phyloP scores from a whole-genome alignment of 1,140 invertebrate species.

The Episyrphus balteatus region DNA sequence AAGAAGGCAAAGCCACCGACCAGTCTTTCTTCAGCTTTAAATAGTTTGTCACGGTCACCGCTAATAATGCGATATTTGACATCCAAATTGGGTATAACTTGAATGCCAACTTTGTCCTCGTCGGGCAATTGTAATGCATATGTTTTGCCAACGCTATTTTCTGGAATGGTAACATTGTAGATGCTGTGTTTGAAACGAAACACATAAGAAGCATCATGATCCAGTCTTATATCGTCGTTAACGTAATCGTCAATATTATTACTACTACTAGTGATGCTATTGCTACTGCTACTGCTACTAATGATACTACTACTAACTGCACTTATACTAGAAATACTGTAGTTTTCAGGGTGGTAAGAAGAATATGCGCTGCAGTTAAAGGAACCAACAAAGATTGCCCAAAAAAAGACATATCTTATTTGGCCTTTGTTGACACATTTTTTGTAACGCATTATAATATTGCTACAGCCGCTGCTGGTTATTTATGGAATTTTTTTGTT shows the following conservation, averaged over 20 bases:
- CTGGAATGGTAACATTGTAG: conserved; percentile 86
- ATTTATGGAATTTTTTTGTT: no score
- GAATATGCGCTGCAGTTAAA: not conserved
- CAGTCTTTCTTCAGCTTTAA: conserved; percentile 76
- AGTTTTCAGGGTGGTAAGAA: not conserved
- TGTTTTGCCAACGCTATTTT: conserved; percentile 82
- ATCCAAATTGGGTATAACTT: conserved; percentile 39
- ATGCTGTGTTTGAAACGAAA: conserved; percentile 52
- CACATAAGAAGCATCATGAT: not conserved
- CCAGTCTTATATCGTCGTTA: not conserved
- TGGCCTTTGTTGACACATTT: not conserved
- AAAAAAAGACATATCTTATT: not conserved
- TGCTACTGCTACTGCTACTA: not conserved
- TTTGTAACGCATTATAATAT: no score
- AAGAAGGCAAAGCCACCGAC: conserved; percentile 93
- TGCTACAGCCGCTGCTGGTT: no score
- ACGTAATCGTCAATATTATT: no score
- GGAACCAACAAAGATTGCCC: not conserved
- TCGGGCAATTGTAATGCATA: conserved; percentile 48
- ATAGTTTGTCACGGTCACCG: conserved; percentile 80
- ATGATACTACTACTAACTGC: not conserved
- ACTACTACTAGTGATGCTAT: not conserved
- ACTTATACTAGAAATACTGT: not conserved
- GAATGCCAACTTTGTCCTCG: conserved; percentile 45
- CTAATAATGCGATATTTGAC: conserved; percentile 72